phyloP scores from a whole-genome alignment of 2,797 vertebrate species.

The Cheirogaleus major region DNA sequence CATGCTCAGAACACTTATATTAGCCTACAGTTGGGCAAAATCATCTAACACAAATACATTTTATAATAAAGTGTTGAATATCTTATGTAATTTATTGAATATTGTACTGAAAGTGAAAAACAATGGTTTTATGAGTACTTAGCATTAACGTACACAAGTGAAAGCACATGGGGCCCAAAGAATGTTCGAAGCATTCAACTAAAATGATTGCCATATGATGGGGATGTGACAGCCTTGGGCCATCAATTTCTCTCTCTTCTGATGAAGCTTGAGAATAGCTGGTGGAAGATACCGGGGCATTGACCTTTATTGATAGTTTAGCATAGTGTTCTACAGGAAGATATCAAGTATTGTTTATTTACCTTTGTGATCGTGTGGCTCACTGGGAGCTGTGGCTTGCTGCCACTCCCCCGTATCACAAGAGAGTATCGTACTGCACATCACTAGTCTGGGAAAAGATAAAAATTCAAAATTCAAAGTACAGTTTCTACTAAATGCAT shows the following conservation, averaged over 20 bases:
- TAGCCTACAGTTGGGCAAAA: neutral
- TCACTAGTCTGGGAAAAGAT: neutral
- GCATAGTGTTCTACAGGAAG: neutral
- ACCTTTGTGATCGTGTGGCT: neutral
- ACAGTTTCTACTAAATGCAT: neutral
- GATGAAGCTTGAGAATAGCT: neutral
- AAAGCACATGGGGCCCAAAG: neutral
- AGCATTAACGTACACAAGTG: neutral
- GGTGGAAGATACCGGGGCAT: neutral
- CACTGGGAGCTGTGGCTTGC: neutral
- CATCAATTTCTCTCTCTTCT: neutral
- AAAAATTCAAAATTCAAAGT: neutral
- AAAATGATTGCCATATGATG: neutral
- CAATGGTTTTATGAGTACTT: neutral
- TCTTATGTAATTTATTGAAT: neutral
- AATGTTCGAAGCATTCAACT: neutral
- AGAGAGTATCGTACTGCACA: neutral
- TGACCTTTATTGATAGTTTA: neutral
- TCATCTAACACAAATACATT: neutral
- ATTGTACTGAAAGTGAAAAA: neutral
- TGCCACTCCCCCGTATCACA: neutral
- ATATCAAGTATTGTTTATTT: neutral
- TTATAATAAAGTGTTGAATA: neutral
- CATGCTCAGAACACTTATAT: neutral
- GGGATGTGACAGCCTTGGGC: neutral